These are phyloP conservation scores for Pygoscelis adeliae DNA, from an alignment of 2,113 vertebrate genomes.

Conservation along the genomic window DNA sequence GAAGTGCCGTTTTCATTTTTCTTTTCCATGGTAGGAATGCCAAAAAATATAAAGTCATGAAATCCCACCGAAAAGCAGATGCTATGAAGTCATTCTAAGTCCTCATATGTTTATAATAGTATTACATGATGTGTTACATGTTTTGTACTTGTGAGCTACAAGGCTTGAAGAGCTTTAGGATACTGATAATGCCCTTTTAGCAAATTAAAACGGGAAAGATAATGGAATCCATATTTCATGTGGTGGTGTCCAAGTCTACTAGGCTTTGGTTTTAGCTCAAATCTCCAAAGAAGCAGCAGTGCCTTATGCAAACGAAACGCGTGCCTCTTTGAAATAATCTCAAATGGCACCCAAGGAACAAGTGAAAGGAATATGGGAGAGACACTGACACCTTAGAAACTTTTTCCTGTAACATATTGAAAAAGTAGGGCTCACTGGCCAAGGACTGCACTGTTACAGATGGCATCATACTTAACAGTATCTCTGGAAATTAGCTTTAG, in stretches of 20 bases:
- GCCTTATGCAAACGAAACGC: not conserved
- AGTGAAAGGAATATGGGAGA: not conserved
- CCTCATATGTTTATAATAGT: not conserved
- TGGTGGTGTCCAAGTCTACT: not conserved
- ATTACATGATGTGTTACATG: not conserved
- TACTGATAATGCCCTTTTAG: not conserved
- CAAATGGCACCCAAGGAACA: not conserved
- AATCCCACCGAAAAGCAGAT: not conserved
- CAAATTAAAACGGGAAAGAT: not conserved
- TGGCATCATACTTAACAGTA: not conserved
- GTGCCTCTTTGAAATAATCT: not conserved
- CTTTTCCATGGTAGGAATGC: not conserved
- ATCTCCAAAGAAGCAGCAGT: not conserved
- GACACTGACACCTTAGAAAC: not conserved
- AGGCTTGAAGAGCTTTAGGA: not conserved
- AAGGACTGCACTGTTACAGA: not conserved
- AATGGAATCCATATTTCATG: not conserved
- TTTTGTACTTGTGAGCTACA: not conserved
- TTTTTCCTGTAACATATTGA: not conserved
- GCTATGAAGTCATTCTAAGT: not conserved
- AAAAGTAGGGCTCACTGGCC: not conserved
- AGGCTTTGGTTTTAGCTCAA: not conserved
- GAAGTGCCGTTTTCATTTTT: not conserved
- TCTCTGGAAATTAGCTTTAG: constrained; percentile 33
- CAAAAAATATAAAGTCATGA: constrained; percentile 6